Conservation (phyloP, 2,888 invertebrate genomes). For the Drosophila yooni region DNA sequence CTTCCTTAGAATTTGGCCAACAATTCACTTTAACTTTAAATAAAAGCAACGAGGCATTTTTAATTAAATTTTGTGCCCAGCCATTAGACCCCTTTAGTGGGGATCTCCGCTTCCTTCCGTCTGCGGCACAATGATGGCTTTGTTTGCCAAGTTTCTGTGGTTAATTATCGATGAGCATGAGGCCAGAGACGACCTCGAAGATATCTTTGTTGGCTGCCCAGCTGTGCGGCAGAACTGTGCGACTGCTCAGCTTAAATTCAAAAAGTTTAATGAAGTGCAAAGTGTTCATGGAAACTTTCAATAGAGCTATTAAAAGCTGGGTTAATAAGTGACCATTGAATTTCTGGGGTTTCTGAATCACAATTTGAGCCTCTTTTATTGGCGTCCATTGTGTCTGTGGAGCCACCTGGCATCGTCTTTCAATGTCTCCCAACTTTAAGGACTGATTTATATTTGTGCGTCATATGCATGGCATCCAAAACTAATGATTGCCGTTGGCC, state of each 20-base stretch:
- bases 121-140: conserved; percentile 14
- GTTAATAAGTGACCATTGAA: conserved; percentile 64
- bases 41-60: conserved; percentile 57
- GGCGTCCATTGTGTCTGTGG: conserved; percentile 1
- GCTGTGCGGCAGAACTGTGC: conserved; percentile 8
- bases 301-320: conserved; percentile 62
- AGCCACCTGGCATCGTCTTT: conserved; percentile 30
- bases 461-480: conserved; percentile 55
- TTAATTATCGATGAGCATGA: conserved; percentile 73
- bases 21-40: conserved; percentile 52
- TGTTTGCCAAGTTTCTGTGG: conserved; percentile 75
- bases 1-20: conserved; percentile 35
- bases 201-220: conserved; percentile 37
- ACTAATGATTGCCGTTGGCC: conserved; percentile 67
- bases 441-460: conserved; percentile 67
- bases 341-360: conserved; percentile 20
- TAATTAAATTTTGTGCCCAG: conserved; percentile 72
- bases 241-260: conserved; percentile 51
- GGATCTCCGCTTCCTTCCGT: not conserved
- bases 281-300: conserved; percentile 60
- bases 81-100: conserved; percentile 41
- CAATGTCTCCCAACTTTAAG: conserved; percentile 12
- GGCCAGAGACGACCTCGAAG: conserved; percentile 29
- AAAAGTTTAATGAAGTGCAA: conserved; percentile 80
- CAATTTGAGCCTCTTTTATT: conserved; percentile 25